These are phyloP conservation scores for Yponomeuta evonymella DNA, from an alignment of 2,888 invertebrate genomes.

Conservation along the genomic window DNA sequence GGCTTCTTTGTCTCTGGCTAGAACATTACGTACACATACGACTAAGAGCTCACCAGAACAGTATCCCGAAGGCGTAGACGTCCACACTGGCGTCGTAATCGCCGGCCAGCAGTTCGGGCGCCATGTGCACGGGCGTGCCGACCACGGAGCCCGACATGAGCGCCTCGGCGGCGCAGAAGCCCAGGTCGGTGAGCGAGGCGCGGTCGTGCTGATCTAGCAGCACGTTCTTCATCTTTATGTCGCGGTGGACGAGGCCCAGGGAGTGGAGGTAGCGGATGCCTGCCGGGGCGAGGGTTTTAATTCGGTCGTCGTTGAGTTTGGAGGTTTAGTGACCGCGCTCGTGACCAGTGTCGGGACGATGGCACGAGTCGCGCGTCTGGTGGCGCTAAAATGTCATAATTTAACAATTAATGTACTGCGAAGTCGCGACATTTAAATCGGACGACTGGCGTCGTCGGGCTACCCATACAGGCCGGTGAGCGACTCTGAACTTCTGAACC, in stretches of 20 bases:
- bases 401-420: too few relatives aligned
- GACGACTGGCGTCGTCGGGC: too few relatives aligned
- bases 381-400: too few relatives aligned
- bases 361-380: too few relatives aligned
- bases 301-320: too few relatives aligned
- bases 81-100: slow-evolving; percentile 90
- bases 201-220: slow-evolving; percentile 83
- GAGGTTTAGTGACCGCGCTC: too few relatives aligned
- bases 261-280: slow-evolving; percentile 92
- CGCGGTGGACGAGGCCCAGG: slow-evolving; percentile 90
- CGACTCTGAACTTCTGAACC: too few relatives aligned
- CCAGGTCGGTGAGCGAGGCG: slow-evolving; percentile 90
- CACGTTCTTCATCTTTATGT: slow-evolving; percentile 93
- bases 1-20: too few relatives aligned
- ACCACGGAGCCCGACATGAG: slow-evolving; percentile 94
- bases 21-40: too few relatives aligned
- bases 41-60: slow-evolving; percentile 88
- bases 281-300: slow-evolving; percentile 24
- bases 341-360: too few relatives aligned
- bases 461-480: too few relatives aligned
- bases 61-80: slow-evolving; percentile 92
- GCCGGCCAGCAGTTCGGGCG: slow-evolving; percentile 89
- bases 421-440: too few relatives aligned
- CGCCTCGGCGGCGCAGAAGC: slow-evolving; percentile 90
- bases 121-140: slow-evolving; percentile 94